phyloP scores from a whole-genome alignment of 1,140 invertebrate species.

The Nasonia vitripennis region DNA sequence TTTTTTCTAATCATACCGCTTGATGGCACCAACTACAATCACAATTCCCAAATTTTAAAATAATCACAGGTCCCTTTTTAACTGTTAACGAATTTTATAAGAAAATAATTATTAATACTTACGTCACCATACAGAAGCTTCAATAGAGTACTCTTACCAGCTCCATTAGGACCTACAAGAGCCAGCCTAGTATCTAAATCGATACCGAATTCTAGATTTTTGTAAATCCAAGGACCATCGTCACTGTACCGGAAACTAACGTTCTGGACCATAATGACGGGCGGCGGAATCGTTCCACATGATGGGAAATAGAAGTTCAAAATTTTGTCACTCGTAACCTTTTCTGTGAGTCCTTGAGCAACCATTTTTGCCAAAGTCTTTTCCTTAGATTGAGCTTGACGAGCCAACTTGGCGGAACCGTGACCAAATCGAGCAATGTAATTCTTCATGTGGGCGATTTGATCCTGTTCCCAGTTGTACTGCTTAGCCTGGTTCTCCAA shows the following conservation, averaged over 20 bases:
- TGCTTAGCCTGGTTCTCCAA: conserved; percentile 99
- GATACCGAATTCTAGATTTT: conserved; percentile 98
- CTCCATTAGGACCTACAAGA: conserved; percentile 98
- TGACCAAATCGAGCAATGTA: conserved; percentile 99
- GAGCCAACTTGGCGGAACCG: conserved; percentile 97
- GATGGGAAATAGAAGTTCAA: conserved; percentile 97
- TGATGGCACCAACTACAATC: conserved; percentile 88
- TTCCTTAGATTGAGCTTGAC: conserved; percentile 99
- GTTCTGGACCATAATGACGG: conserved; percentile 99
- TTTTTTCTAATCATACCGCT: conserved; percentile 98
- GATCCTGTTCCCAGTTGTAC: conserved; percentile 99
- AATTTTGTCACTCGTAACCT: conserved; percentile 91
- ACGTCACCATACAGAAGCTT: conserved; percentile 97
- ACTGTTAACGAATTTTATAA: neutral
- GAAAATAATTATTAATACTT: conserved; percentile 67
- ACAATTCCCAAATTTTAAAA: conserved; percentile 10
- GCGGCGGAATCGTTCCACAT: conserved; percentile 97
- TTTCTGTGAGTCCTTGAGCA: conserved; percentile 96
- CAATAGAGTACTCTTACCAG: conserved; percentile 97
- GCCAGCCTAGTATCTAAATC: conserved; percentile 98
- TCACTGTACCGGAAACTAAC: conserved; percentile 97
- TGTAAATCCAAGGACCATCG: conserved; percentile 93
- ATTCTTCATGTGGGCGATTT: conserved; percentile 99
- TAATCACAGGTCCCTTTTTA: neutral
- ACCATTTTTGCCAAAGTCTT: conserved; percentile 99